Conservation (phyloP, 1,140 invertebrate species). For the Hylyphantes graminicola region DNA sequence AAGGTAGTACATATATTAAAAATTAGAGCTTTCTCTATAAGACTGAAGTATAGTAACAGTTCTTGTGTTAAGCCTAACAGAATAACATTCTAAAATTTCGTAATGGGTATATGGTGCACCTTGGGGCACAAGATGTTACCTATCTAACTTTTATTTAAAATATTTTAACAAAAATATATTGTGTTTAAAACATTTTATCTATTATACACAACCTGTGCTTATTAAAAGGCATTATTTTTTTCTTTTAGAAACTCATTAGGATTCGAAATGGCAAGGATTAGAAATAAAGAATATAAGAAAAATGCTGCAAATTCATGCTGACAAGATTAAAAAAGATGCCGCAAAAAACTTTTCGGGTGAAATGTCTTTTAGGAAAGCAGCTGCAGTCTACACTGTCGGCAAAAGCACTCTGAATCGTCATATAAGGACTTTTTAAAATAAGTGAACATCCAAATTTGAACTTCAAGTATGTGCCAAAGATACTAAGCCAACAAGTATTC, state of each 20-base stretch:
- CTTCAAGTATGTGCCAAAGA: constrained; percentile 11
- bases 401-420: not conserved
- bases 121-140: too few relatives aligned
- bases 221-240: constrained; percentile 3
- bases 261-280: not conserved
- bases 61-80: too few relatives aligned
- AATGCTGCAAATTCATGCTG: not conserved
- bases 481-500: not conserved
- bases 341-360: not conserved
- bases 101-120: too few relatives aligned
- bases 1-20: too few relatives aligned
- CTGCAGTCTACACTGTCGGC: not conserved
- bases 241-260: constrained; percentile 7
- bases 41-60: too few relatives aligned
- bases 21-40: too few relatives aligned
- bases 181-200: not conserved
- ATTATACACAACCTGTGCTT: not conserved
- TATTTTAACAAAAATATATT: too few relatives aligned
- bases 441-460: not conserved
- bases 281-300: not conserved
- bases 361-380: constrained; percentile 4
- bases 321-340: not conserved
- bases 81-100: too few relatives aligned
- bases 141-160: too few relatives aligned
- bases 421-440: constrained; percentile 10